Conservation (phyloP, 64 coral and sea anemone species). For the Montipora sp. region DNA sequence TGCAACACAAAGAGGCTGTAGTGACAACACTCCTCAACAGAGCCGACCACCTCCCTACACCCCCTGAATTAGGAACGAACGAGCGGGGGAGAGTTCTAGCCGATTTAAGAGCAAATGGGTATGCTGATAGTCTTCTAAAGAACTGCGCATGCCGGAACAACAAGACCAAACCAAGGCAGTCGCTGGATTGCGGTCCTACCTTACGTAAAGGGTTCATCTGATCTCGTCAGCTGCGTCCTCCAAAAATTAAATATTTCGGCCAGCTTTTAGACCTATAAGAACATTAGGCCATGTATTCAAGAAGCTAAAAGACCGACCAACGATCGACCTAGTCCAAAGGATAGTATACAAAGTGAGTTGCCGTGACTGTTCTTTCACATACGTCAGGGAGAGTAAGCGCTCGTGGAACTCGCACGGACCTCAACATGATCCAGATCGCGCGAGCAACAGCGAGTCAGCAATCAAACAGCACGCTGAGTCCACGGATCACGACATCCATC, state of each 20-base stretch:
- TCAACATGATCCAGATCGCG: background rate
- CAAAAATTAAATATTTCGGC: too few relatives aligned
- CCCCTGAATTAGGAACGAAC: background rate
- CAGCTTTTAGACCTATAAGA: background rate
- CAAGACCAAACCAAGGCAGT: too few relatives aligned
- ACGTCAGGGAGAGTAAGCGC: background rate
- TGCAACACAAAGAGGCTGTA: conserved; percentile 7
- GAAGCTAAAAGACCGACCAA: background rate
- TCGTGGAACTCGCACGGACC: background rate
- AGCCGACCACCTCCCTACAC: background rate
- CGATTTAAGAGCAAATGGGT: background rate
- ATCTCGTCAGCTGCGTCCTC: background rate
- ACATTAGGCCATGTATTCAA: background rate
- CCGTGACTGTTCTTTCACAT: background rate
- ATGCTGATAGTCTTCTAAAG: background rate
- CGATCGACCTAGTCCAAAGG: background rate
- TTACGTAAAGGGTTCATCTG: background rate
- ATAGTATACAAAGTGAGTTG: background rate
- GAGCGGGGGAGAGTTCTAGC: background rate
- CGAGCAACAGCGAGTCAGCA: background rate
- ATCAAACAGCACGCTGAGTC: background rate
- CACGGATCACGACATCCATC: too few relatives aligned
- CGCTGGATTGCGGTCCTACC: too few relatives aligned
- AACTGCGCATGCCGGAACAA: background rate
- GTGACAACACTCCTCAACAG: background rate